Evolutionary conservation across 2,113 vertebrate species (phyloP).

Genomic region (Puma concolor): DNA sequence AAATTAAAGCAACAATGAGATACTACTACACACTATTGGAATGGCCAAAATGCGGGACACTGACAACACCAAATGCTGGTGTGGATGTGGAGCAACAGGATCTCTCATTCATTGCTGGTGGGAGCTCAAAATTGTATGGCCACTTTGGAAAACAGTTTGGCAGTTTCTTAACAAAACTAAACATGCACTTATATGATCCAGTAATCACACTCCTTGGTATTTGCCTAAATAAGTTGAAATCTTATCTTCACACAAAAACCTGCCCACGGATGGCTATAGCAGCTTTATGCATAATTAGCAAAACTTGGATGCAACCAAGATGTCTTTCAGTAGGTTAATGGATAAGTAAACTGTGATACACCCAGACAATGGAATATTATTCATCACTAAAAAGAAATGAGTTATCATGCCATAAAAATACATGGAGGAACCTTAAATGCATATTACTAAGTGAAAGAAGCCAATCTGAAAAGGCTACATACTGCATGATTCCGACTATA

Average conservation of each 20-base stretch:
- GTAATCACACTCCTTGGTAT: not conserved
- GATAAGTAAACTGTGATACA: not conserved
- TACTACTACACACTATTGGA: not conserved
- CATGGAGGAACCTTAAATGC: not conserved
- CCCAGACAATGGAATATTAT: not conserved
- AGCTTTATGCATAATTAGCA: conserved; percentile 8
- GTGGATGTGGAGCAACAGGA: not conserved
- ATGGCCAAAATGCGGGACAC: not conserved
- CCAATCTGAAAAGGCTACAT: not conserved
- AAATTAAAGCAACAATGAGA: not conserved
- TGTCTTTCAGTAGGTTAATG: not conserved
- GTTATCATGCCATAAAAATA: not conserved
- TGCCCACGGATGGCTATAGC: not conserved
- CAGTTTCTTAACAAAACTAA: conserved; percentile 22
- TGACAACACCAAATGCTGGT: not conserved
- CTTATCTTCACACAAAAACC: not conserved
- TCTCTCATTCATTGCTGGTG: not conserved
- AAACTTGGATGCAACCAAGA: conserved; percentile 13
- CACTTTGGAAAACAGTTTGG: not conserved
- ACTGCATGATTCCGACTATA: not conserved
- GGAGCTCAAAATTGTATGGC: not conserved
- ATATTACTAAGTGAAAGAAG: not conserved
- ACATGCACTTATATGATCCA: not conserved
- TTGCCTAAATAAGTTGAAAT: conserved; percentile 25
- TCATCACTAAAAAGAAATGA: not conserved